A percentile compares a stretch with the other conserved stretches of the same genome.
Conservation (phyloP, 2,797 vertebrate genomes). For the Chrysocyon brachyurus region DNA sequence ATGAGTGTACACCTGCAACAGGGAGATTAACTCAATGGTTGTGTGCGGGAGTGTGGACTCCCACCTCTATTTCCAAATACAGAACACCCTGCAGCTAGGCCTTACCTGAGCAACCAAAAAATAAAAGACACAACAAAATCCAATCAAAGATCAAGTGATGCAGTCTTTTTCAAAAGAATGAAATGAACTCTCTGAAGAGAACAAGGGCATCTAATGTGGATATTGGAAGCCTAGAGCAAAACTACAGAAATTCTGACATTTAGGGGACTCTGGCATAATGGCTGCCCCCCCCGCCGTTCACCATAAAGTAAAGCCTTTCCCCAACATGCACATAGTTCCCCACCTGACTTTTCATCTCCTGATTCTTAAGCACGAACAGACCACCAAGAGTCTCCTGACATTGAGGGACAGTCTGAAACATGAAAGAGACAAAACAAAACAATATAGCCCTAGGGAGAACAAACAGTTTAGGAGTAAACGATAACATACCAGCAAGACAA, state of each 20-base stretch:
- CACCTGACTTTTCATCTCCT: not conserved
- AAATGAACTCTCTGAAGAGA: not conserved
- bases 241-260: not conserved
- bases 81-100: no score
- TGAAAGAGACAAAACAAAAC: not conserved
- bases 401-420: not conserved
- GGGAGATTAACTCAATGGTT: not conserved
- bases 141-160: not conserved
- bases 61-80: not conserved
- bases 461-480: not conserved
- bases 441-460: not conserved
- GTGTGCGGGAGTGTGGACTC: not conserved
- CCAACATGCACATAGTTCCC: accelerated
- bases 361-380: not conserved
- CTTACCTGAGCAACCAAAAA: not conserved
- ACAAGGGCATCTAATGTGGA: no score
- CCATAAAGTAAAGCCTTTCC: not conserved
- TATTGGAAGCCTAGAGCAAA: not conserved
- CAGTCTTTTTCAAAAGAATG: not conserved
- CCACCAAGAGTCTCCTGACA: not conserved
- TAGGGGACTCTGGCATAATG: not conserved
- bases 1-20: accelerated
- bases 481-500: not conserved
- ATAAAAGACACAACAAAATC: not conserved
- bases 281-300: not conserved